These are phyloP conservation scores for Cnemophilus loriae DNA, from an alignment of 2,113 vertebrate genomes.

Conservation along the genomic window DNA sequence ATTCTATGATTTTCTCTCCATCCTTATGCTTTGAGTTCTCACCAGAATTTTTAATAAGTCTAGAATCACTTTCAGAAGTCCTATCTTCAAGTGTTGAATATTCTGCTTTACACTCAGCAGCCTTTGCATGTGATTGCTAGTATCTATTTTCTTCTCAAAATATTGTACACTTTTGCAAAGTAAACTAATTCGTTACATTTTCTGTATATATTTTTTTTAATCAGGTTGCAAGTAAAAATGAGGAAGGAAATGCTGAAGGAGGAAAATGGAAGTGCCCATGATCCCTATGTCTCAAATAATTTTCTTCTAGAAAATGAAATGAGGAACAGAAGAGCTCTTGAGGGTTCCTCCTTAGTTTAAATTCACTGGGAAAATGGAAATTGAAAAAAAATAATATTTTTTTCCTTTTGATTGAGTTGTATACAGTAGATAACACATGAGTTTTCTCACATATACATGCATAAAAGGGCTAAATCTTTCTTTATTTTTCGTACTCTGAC, in stretches of 20 bases:
- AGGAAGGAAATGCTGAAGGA: neutral
- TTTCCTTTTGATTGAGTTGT: neutral
- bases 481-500: neutral
- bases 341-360: neutral
- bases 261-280: neutral
- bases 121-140: neutral
- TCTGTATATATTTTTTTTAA: neutral
- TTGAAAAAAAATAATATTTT: neutral
- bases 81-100: neutral
- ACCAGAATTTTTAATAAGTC: neutral
- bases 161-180: neutral
- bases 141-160: neutral
- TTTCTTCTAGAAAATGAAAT: neutral
- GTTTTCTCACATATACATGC: neutral
- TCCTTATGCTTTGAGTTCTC: neutral
- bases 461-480: neutral
- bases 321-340: neutral
- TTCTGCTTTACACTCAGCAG: neutral
- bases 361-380: neutral
- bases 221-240: neutral
- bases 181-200: neutral
- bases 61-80: neutral
- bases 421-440: neutral
- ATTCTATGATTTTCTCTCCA: neutral
- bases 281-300: neutral